Base-by-base conservation (phyloP, 2,888 invertebrate species). In the Cheilosia urbana region DNA sequence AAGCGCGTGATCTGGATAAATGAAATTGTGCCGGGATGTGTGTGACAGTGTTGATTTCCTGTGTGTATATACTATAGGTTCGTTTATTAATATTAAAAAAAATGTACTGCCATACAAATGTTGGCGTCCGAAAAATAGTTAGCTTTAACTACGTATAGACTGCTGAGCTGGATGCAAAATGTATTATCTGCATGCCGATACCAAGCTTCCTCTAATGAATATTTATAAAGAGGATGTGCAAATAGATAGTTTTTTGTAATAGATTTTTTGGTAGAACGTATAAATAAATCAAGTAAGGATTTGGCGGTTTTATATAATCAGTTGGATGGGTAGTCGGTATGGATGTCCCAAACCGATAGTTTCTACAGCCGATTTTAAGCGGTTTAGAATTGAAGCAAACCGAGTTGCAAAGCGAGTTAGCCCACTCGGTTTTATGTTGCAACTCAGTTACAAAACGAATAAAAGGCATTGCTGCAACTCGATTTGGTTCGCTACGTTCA, bases 1-100 rank as follows among this genome's bases (percentile, higher is more conserved):
- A 24, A 19, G 30, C 24, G 37, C 45, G 47, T 40, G 65, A 76
- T 76, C 30, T 76, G 58, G 27, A 66, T 76, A 66, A 75, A 75
- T 45, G 55, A 66, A 66, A 21, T 19, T 27, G 27, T 27, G 27
- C 27, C 6, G 6, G 57, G 45, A 55, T 34, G 47, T 7, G 24
- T 19, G 47, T 40, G 37, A 57, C 58, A 51, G 37, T 65, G 47
- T 75, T 75, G 24, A 57, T 57, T 57, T 55, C 27, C 55, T n/a
- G 37, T 15, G 17, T 37, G 17, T 5, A 21, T 13, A 24, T 24
- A 13, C 3, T 13, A 13, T 11, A 4, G 13, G 11, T 37, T 13
- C 13, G 13, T 13, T 37, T 37, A 37, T 37, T 37, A 17, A 45
- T n/a, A 17, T n/a, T 45, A 27, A 27, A 6, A 6, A 27, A 5